These are phyloP conservation scores for Drosophila sp. DNA, from an alignment of 1,140 invertebrate genomes.

Conservation along the genomic window DNA sequence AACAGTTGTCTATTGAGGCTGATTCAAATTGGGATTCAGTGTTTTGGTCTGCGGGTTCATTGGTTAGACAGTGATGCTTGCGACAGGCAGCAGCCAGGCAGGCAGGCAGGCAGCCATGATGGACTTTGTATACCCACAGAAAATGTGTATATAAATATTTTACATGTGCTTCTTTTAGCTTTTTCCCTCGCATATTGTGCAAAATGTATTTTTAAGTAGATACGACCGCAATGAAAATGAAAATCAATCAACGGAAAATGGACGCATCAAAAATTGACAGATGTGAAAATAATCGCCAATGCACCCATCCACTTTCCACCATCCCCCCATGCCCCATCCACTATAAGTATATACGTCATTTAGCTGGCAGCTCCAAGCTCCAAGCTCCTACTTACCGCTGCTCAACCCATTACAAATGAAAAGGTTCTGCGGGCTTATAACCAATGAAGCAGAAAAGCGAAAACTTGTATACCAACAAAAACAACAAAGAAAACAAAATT, in stretches of 20 bases:
- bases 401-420: constrained; percentile 7
- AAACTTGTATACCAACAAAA: constrained; percentile 43
- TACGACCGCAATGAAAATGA: constrained; percentile 54
- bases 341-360: neutral
- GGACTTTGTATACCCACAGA: constrained; percentile 47
- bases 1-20: constrained; percentile 36
- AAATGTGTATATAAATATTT: constrained; percentile 73
- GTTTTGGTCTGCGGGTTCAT: constrained; percentile 60
- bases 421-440: constrained; percentile 42
- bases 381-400: too few species aligned
- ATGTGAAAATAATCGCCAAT: constrained; percentile 54
- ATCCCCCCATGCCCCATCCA: neutral
- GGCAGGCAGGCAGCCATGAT: constrained; percentile 37
- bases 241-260: constrained; percentile 75
- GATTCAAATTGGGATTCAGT: constrained; percentile 64
- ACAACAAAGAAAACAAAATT: constrained; percentile 21
- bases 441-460: constrained; percentile 26
- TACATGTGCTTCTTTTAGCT: constrained; percentile 30
- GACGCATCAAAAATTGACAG: constrained; percentile 73
- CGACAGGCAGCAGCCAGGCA: constrained; percentile 24
- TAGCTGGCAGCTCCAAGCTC: too few species aligned
- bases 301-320: constrained; percentile 16
- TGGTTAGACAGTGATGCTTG: constrained; percentile 74
- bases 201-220: constrained; percentile 75
- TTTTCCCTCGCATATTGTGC: constrained; percentile 25